Conservation (phyloP, 2,797 vertebrate species). For the Scolopax rusticola region DNA sequence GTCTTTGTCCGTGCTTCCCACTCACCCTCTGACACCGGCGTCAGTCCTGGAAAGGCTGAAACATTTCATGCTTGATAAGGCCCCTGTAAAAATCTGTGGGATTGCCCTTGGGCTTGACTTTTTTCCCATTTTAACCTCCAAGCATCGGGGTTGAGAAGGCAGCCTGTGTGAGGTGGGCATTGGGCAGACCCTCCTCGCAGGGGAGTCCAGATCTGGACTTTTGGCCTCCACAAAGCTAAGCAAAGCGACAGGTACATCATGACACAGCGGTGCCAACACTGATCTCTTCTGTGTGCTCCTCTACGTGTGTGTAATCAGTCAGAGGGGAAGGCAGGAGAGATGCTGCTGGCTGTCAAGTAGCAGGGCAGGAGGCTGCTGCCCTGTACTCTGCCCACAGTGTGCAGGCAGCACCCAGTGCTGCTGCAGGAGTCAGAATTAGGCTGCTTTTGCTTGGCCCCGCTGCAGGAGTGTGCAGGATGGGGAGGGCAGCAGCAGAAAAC, state of each 20-base stretch:
- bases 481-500: neutral
- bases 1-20: neutral
- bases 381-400: too few species aligned
- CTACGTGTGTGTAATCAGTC: rapidly evolving
- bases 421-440: rapidly evolving
- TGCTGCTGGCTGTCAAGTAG: rapidly evolving
- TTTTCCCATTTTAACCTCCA: neutral
- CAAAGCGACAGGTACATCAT: neutral
- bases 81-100: neutral
- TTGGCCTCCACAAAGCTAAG: neutral
- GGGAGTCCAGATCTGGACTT: neutral
- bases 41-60: neutral
- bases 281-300: neutral
- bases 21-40: rapidly evolving
- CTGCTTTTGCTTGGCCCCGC: neutral
- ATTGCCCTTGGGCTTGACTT: neutral
- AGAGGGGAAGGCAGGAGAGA: neutral
- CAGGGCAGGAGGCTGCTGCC: neutral
- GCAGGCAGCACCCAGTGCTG: neutral
- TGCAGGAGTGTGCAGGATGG: neutral
- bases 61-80: neutral
- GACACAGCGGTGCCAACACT: neutral
- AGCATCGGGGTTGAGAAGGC: neutral
- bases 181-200: neutral
- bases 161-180: neutral